Conservation (phyloP, 64 coral and sea anemone genomes). For the Hydrozoanthus tunicans region DNA sequence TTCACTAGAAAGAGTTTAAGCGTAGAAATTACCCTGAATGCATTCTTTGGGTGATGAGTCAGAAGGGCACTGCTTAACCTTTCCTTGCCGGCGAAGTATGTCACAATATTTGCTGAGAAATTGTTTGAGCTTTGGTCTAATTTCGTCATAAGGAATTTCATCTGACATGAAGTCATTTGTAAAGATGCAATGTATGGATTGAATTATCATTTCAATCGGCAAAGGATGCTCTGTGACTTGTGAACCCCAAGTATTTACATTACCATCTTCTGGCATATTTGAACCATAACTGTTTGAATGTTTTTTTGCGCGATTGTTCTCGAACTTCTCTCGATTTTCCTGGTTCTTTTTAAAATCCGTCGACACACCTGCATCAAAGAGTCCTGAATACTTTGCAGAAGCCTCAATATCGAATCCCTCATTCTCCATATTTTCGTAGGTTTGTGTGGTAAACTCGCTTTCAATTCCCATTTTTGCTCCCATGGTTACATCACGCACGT, state of each 20-base stretch:
- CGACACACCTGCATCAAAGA: constrained; percentile 16
- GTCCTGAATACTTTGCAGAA: too few species aligned
- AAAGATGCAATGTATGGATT: constrained; percentile 1
- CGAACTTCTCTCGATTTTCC: constrained; percentile 35
- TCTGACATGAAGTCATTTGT: background rate
- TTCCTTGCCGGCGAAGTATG: too few species aligned
- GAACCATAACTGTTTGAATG: constrained; percentile 2
- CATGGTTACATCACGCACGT: constrained; percentile 16
- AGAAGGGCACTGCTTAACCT: too few species aligned
- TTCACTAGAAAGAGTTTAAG: too few species aligned
- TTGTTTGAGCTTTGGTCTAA: too few species aligned
- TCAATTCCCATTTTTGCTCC: constrained; percentile 41
- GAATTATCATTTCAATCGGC: background rate
- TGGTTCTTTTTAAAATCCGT: background rate
- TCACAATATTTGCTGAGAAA: too few species aligned
- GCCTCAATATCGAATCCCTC: background rate
- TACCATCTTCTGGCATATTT: constrained; percentile 18
- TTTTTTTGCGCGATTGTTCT: constrained; percentile 16
- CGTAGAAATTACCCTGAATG: too few species aligned
- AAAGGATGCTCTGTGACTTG: background rate
- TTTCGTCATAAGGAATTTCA: too few species aligned
- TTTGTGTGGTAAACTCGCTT: background rate
- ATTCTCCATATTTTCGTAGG: background rate
- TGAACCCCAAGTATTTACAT: background rate
- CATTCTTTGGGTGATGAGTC: too few species aligned